Conservation (phyloP, 2,888 invertebrate species). For the Copidosoma aretas region DNA sequence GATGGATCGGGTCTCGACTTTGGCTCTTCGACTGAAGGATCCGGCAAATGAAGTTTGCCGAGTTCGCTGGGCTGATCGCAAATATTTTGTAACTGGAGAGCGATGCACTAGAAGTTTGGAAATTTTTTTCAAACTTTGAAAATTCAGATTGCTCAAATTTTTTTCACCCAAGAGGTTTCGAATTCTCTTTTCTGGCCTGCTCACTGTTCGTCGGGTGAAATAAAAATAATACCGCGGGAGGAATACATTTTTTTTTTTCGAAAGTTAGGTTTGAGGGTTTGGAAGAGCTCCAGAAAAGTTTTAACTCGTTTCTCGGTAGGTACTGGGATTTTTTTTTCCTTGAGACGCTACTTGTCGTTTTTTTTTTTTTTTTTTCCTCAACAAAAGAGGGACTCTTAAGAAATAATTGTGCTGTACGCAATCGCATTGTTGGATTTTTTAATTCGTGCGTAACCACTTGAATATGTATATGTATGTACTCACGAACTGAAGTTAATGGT, state of each 20-base stretch:
- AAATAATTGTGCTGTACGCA: background rate
- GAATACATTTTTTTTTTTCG: background rate
- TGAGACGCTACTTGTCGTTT: background rate
- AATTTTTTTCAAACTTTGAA: background rate
- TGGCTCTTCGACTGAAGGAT: too few species aligned
- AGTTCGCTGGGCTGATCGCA: too few species aligned
- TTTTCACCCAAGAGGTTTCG: too few species aligned
- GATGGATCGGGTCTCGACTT: too few species aligned
- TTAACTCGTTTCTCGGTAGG: conserved; percentile 5
- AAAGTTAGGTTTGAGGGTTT: background rate
- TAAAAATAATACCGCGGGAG: background rate
- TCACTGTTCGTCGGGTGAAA: background rate
- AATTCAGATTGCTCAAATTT: background rate
- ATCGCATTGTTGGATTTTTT: background rate
- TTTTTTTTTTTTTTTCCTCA: background rate
- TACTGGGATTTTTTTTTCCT: background rate
- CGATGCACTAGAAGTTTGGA: too few species aligned
- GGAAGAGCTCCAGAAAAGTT: conserved; percentile 8
- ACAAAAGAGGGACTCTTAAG: background rate
- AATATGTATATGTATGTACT: background rate
- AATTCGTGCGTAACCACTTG: too few species aligned
- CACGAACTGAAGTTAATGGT: background rate
- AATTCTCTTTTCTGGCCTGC: background rate
- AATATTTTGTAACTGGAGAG: too few species aligned
- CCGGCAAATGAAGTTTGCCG: too few species aligned